Percentiles rank a stretch among this genome's conserved stretches.
phyloP scores from a whole-genome alignment of 2,888 invertebrate species.

The Acleris sparsana region DNA sequence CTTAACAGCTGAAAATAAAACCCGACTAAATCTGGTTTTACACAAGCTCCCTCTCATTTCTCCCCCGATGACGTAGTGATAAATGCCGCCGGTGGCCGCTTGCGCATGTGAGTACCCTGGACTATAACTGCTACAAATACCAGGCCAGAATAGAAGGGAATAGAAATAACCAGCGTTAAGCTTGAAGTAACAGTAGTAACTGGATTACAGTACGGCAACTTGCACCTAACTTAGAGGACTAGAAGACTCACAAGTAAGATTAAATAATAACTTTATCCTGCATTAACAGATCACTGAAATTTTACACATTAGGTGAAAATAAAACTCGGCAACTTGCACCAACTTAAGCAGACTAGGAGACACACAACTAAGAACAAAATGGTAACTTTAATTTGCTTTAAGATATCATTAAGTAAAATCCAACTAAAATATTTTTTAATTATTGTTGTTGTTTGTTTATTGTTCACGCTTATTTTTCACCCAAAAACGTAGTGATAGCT shows the following conservation, averaged over 20 bases:
- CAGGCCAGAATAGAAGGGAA: not conserved
- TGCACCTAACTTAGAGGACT: not conserved
- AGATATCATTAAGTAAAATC: too few species aligned
- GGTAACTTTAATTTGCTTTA: too few species aligned
- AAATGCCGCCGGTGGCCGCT: conserved; percentile 9
- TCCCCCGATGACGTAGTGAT: conserved; percentile 25
- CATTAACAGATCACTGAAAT: too few species aligned
- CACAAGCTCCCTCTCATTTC: conserved; percentile 1
- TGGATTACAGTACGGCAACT: conserved; percentile 6
- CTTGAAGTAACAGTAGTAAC: not conserved
- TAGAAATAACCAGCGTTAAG: conserved; percentile 14
- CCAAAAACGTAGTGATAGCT: conserved; percentile 8
- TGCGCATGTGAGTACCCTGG: conserved; percentile 17
- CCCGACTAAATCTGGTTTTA: not conserved
- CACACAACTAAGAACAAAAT: too few species aligned
- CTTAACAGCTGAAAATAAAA: not conserved
- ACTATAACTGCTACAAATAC: conserved; percentile 20
- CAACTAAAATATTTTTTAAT: too few species aligned
- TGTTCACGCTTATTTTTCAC: conserved; percentile 11
- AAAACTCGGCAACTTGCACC: too few species aligned
- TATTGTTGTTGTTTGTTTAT: too few species aligned
- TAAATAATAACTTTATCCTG: too few species aligned
- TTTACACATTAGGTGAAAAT: not conserved
- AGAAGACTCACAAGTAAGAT: not conserved
- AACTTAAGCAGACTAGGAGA: too few species aligned